These are phyloP conservation scores for Mionectes olivaceus DNA, from an alignment of 2,797 vertebrate genomes.

Conservation along the genomic window DNA sequence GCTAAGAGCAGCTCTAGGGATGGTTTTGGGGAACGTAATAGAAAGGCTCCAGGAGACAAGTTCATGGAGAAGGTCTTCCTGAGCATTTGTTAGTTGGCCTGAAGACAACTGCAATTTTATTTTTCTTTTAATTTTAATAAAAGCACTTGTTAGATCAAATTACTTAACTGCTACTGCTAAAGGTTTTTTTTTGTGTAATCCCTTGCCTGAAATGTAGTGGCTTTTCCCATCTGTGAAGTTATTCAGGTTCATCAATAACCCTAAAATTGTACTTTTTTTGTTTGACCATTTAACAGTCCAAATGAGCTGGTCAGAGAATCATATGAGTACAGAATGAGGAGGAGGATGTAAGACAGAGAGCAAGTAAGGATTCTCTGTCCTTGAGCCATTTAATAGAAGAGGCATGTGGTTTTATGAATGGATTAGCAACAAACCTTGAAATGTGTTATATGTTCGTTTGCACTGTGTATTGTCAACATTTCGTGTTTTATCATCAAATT, in stretches of 20 bases:
- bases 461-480: background rate
- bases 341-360: background rate
- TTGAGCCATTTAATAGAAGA: background rate
- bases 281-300: background rate
- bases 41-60: background rate
- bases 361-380: background rate
- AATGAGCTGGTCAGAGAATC: background rate
- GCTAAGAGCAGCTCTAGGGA: background rate
- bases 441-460: background rate
- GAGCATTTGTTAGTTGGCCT: background rate
- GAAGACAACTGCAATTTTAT: background rate
- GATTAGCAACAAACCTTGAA: background rate
- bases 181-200: background rate
- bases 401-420: background rate
- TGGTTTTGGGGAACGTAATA: background rate
- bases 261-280: background rate
- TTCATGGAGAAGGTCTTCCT: background rate
- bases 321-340: background rate
- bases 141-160: background rate
- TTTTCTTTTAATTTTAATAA: background rate
- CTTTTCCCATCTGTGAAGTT: background rate
- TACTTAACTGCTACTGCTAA: background rate
- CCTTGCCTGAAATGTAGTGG: fast-evolving
- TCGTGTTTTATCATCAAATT: background rate
- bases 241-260: background rate